Evolutionary conservation across 2,888 invertebrate species (phyloP).

Genomic region (Pseudococcus longispinus): DNA sequence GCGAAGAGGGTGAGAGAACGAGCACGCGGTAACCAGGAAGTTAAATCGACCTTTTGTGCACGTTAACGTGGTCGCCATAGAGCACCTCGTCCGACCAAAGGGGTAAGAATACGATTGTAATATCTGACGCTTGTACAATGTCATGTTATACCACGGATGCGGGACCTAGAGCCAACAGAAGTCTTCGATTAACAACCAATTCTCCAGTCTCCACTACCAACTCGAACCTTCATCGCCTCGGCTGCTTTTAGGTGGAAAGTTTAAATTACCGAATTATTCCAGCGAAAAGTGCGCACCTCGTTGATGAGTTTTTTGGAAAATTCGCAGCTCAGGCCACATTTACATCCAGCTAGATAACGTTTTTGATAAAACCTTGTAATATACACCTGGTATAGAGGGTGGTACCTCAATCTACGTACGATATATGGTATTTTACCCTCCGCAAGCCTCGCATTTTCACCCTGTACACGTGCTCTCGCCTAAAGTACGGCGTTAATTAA

Average conservation of each 20-base stretch:
- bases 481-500: not conserved
- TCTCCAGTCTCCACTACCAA: no score
- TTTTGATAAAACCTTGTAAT: not conserved
- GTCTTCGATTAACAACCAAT: slow-evolving; percentile 31
- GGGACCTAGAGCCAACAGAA: not conserved
- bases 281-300: not conserved
- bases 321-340: not conserved
- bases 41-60: slow-evolving; percentile 54
- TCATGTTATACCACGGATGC: not conserved
- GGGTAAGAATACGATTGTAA: not conserved
- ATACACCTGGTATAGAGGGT: not conserved
- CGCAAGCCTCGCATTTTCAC: not conserved
- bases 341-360: not conserved
- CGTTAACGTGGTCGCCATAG: not conserved
- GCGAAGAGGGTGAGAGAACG: not conserved
- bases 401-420: not conserved
- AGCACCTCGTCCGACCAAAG: not conserved
- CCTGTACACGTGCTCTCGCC: not conserved
- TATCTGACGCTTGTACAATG: slow-evolving; percentile 1
- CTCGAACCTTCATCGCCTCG: not conserved
- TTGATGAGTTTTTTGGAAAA: not conserved
- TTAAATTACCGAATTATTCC: not conserved
- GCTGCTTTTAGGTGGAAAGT: not conserved
- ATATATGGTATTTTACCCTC: not conserved
- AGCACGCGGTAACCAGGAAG: slow-evolving; percentile 50